These are phyloP conservation scores for Poecile montanus DNA, from an alignment of 2,797 vertebrate species.

Conservation along the genomic window DNA sequence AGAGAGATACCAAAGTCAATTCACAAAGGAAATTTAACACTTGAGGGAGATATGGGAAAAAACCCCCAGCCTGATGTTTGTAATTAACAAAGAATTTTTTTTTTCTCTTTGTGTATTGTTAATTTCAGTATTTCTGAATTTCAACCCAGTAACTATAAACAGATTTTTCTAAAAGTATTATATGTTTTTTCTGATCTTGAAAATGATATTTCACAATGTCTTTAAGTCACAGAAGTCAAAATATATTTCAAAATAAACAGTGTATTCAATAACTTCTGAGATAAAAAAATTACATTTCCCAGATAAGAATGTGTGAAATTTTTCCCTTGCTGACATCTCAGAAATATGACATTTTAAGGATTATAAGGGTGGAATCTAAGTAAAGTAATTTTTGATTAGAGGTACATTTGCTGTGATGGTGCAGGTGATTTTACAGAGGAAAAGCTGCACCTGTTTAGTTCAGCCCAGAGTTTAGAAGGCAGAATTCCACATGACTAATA, in stretches of 20 bases:
- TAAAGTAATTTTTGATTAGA: slow-evolving; percentile 9
- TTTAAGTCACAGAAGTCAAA: background rate
- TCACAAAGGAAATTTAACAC: background rate
- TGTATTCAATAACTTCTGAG: background rate
- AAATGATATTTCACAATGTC: background rate
- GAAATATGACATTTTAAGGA: background rate
- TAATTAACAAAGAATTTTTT: background rate
- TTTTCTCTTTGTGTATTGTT: background rate
- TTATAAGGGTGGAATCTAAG: background rate
- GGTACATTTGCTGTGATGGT: background rate
- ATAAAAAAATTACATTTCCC: background rate
- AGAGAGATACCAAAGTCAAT: background rate
- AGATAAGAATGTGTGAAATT: background rate
- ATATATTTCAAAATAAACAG: slow-evolving; percentile 6
- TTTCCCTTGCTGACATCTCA: background rate
- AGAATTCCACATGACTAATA: background rate
- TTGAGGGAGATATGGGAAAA: background rate
- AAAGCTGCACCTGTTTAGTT: background rate
- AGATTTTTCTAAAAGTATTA: background rate
- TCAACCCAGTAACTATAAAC: background rate
- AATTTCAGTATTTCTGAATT: background rate
- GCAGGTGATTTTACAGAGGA: background rate
- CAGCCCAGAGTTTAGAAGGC: background rate
- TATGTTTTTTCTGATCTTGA: background rate
- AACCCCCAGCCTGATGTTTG: background rate